Base-by-base conservation (phyloP, 2,797 vertebrate species). In the Labeo calbasu region DNA sequence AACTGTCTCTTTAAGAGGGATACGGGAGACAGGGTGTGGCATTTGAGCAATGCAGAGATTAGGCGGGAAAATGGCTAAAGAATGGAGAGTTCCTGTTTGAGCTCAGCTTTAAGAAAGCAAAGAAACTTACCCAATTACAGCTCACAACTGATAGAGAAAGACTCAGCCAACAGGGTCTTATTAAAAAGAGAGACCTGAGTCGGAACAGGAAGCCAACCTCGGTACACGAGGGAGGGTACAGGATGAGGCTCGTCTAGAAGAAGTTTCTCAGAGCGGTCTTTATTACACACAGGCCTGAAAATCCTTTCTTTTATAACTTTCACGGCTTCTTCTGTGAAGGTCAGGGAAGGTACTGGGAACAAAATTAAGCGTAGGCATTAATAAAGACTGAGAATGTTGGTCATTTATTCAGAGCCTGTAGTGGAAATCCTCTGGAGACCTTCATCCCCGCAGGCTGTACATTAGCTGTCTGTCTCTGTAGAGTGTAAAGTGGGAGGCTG, bases 171-270 rank as follows among this genome's bases (percentile, higher is more conserved):
- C 91, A 90, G 72, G 86, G 90, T 91, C 89, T 76, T 91, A 92
- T 89, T 91, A 90, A 93, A 94, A 93, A 46, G 91, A 91, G 91
- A 91, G 91, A 85, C 84, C 87, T 86, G 68, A 85, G 72, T 81
- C 83, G 76, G n/a, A 84, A 91, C 92, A 94, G 93, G 93, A 94
- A 94, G 89, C 87, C 84, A 83, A 79, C 57, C 75, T 84, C 57
- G 71, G 87, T 83, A 68, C 84, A 71, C 28, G 89, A 86, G 48
- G 32, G 28, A 76, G n/a, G 40, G 10, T 48, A 48, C 17, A 68
- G 72, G 32, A 83, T 43, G 63, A 69, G 0, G 4, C 50, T 68
- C 17, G 12, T 68, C 36, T 25, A 19, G 19, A 1, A 75, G 13
- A 65, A 17, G 43, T 19, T 28, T 66, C n/a, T 61, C 55, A 61